Percentiles rank a stretch among this genome's conserved stretches.
Conservation (phyloP, 2,113 vertebrate species). For the Sus scrofa region DNA sequence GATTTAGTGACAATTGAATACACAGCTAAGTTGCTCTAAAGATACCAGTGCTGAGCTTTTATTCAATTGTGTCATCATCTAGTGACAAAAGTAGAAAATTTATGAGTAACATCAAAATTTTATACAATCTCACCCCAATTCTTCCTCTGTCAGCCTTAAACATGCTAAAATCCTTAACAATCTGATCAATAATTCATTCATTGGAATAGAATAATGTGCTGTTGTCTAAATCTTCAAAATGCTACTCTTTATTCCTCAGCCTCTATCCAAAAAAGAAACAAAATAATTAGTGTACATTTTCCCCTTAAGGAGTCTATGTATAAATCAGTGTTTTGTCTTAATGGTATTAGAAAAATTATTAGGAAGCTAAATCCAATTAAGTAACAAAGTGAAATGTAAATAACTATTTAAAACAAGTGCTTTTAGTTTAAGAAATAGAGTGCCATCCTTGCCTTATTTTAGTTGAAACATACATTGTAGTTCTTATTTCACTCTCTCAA, state of each 20-base stretch:
- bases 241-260: not conserved
- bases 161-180: conserved; percentile 7
- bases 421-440: conserved; percentile 14
- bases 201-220: not conserved
- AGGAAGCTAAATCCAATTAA: not conserved
- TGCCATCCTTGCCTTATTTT: not conserved
- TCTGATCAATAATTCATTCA: not conserved
- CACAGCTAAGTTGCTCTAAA: not conserved
- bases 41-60: not conserved
- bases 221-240: not conserved
- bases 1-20: not conserved
- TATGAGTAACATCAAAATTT: not conserved
- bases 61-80: not conserved
- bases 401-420: not conserved
- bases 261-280: not conserved
- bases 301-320: not conserved
- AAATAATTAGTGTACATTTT: not conserved
- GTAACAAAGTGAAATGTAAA: not conserved
- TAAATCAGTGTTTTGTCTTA: not conserved
- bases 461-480: not conserved
- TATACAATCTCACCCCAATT: not conserved
- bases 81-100: not conserved
- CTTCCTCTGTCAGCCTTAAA: not conserved
- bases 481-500: not conserved
- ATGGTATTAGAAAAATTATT: not conserved